Evolutionary conservation across 2,797 vertebrate species (phyloP).

Genomic region (Coregonus suidteri): DNA sequence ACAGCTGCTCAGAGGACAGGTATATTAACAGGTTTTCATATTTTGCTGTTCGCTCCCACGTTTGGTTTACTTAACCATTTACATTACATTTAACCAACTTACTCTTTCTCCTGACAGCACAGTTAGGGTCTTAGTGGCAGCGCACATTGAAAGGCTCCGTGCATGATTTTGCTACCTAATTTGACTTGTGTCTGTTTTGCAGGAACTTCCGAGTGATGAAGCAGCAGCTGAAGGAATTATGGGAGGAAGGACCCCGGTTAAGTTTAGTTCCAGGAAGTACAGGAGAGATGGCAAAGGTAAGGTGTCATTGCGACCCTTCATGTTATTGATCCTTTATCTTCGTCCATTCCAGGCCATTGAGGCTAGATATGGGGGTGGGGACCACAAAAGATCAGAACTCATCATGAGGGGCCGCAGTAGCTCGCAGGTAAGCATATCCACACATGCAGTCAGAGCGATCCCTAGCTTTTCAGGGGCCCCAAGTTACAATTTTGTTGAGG

Average conservation of each 20-base stretch:
- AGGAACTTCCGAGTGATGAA: conserved; percentile 92
- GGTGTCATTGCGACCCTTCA: background rate
- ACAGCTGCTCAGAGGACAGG: conserved; percentile 83
- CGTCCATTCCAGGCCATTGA: background rate
- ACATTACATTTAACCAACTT: background rate
- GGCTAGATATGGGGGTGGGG: background rate
- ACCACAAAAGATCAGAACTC: too few relatives aligned
- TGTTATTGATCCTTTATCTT: background rate
- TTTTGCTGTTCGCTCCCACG: background rate
- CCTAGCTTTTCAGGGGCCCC: too few relatives aligned
- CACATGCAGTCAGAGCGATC: too few relatives aligned
- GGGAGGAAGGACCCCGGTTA: conserved; percentile 87
- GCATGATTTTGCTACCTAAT: too few relatives aligned
- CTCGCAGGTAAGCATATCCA: too few relatives aligned
- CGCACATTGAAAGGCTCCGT: too few relatives aligned
- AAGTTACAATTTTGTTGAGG: too few relatives aligned
- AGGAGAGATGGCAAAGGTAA: conserved; percentile 95
- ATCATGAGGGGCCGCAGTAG: too few relatives aligned
- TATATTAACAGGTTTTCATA: conserved; percentile 60
- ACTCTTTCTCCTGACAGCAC: too few relatives aligned
- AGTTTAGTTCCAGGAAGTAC: conserved; percentile 91
- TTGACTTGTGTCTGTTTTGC: conserved; percentile 19
- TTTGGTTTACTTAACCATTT: background rate
- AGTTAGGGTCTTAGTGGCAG: too few relatives aligned
- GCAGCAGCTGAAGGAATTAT: conserved; percentile 86